phyloP scores from a whole-genome alignment of 2,797 vertebrate species.

The Thamnophis elegans region DNA sequence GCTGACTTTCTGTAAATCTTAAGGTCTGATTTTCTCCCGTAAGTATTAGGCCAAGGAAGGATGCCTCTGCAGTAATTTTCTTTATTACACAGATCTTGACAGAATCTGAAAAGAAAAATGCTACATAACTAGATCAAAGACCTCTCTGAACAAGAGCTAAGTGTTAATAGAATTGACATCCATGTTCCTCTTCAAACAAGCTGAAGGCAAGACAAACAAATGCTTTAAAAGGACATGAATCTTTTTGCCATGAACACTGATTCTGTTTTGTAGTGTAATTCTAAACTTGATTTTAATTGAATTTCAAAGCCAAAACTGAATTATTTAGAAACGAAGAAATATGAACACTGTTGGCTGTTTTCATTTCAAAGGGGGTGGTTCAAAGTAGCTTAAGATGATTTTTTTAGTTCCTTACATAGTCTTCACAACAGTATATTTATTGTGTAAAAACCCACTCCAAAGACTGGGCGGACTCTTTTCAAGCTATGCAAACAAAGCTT shows the following conservation, averaged over 20 bases:
- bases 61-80: neutral
- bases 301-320: conserved; percentile 30
- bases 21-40: neutral
- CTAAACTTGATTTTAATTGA: conserved; percentile 37
- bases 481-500: neutral
- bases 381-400: neutral
- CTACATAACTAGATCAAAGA: neutral
- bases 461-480: neutral
- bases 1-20: neutral
- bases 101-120: neutral
- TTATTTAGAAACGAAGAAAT: conserved; percentile 10
- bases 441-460: neutral
- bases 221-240: conserved; percentile 26
- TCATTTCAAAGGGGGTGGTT: neutral
- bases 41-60: neutral
- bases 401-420: neutral
- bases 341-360: conserved; percentile 3
- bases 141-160: conserved; percentile 4
- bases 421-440: neutral
- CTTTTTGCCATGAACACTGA: conserved; percentile 4
- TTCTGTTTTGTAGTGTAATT: conserved; percentile 17
- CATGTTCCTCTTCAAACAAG: conserved; percentile 10
- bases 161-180: conserved; percentile 19
- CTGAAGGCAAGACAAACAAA: conserved; percentile 23
- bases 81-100: conserved; percentile 1